Evolutionary conservation across 2,888 invertebrate genomes (phyloP).

Genomic region (Parnassius apollo): DNA sequence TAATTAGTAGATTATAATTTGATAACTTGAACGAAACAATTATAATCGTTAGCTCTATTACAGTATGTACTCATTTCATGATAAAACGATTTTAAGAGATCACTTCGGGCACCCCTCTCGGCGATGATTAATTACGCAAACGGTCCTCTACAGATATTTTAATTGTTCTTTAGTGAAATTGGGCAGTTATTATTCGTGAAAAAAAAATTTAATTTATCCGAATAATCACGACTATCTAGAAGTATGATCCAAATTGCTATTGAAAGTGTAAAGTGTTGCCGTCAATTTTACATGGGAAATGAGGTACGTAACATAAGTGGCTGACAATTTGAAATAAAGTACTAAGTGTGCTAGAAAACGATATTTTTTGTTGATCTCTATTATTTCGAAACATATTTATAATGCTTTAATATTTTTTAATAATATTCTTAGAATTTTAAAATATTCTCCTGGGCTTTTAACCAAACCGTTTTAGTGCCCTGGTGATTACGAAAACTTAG

Average conservation of each 20-base stretch:
- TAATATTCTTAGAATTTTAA: too few relatives aligned
- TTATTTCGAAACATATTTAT: too few relatives aligned
- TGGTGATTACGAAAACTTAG: too few relatives aligned
- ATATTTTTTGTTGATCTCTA: too few relatives aligned
- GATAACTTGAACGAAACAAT: neutral
- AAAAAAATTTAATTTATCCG: conserved; percentile 26
- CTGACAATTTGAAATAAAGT: too few relatives aligned
- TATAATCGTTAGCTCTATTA: conserved; percentile 13
- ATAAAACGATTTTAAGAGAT: conserved; percentile 18
- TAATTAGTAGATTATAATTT: neutral
- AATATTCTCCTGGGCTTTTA: too few relatives aligned
- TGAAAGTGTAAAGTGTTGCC: conserved; percentile 11
- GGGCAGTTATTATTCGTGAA: conserved; percentile 27
- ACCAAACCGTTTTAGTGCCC: too few relatives aligned
- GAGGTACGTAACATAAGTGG: neutral
- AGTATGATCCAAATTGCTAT: conserved; percentile 16
- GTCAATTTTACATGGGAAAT: conserved; percentile 6
- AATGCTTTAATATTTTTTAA: too few relatives aligned
- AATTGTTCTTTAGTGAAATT: conserved; percentile 35
- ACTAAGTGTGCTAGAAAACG: too few relatives aligned
- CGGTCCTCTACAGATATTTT: conserved; percentile 32
- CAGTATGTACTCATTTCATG: conserved; percentile 4
- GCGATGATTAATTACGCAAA: conserved; percentile 35
- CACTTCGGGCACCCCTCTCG: conserved; percentile 13
- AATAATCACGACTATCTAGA: conserved; percentile 22